Conservation (phyloP, 2,113 vertebrate species). For the Indri indri region DNA sequence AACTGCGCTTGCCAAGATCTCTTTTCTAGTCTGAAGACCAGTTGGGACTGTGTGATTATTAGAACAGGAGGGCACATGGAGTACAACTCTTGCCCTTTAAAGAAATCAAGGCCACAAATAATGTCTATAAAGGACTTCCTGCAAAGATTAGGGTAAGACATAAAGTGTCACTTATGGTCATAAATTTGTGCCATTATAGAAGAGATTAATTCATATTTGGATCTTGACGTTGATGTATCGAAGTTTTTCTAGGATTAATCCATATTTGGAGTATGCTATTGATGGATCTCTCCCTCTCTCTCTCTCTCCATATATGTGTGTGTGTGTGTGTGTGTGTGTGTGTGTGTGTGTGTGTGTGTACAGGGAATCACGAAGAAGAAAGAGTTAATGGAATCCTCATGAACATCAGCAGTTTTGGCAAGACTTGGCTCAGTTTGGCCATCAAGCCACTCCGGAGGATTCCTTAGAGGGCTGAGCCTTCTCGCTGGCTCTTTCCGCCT, state of each 20-base stretch:
- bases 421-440: background rate
- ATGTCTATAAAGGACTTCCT: background rate
- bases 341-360: no score
- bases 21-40: conserved; percentile 31
- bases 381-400: background rate
- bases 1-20: background rate
- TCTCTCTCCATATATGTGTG: background rate
- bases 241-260: background rate
- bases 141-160: background rate
- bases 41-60: background rate
- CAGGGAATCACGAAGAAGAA: conserved; percentile 11
- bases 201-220: conserved; percentile 9
- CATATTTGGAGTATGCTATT: background rate
- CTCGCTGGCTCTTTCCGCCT: background rate
- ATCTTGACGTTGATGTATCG: background rate
- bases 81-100: background rate
- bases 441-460: background rate
- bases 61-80: background rate
- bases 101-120: conserved; percentile 39
- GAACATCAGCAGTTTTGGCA: background rate
- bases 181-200: background rate
- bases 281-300: background rate
- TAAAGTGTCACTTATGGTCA: background rate
- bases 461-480: background rate
- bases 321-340: no score